Evolutionary conservation across 2,888 invertebrate genomes (phyloP), one percentile per base, ranked within the genome.

Genomic region (Polylopha cassiicola): DNA sequence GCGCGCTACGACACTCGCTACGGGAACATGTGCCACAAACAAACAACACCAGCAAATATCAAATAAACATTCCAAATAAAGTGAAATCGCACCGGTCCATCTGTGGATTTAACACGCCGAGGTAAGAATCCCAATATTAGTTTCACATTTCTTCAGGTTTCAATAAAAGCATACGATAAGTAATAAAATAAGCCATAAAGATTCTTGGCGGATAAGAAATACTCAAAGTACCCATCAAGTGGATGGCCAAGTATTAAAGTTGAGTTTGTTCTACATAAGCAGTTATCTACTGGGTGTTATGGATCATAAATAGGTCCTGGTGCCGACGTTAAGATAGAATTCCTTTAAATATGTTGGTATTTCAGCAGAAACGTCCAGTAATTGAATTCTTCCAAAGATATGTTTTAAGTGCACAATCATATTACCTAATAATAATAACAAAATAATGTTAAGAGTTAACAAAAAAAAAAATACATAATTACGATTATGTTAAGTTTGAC

Each of bases 111-210:
- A 44, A 48, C 26, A 49, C 48, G 20, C 46, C 39, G 49, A 55
- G 65, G 69, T 72, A 63, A 67, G 67, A 30, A 45, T 33, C 28
- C 37, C 29, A 31, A 39, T 53, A 61, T 58, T 58, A 51, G 44
- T 53, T 53, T 53, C 43, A 38, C 37, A 47, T 50, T 43, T 51
- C 39, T 55, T 52, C 57, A 55, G 46, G 59, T 58, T 43, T 44
- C 27, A 61, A 65, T 68, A 63, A 61, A 64, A 58, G 49, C 55
- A 41, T 41, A 46, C 46, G 61, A 61, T 56, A 39, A 33, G 28
- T 39, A 63, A 43, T 66, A 58, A 62, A 64, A 55, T 48, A 55
- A 47, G 58, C 50, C 57, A 63, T 71, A 68, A 70, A 71, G 59
- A 64, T 64, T 61, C 56, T 46, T 47, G 47, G 42, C 47, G 48